phyloP scores from a whole-genome alignment of 2,113 vertebrate genomes.

The Sitta europaea region DNA sequence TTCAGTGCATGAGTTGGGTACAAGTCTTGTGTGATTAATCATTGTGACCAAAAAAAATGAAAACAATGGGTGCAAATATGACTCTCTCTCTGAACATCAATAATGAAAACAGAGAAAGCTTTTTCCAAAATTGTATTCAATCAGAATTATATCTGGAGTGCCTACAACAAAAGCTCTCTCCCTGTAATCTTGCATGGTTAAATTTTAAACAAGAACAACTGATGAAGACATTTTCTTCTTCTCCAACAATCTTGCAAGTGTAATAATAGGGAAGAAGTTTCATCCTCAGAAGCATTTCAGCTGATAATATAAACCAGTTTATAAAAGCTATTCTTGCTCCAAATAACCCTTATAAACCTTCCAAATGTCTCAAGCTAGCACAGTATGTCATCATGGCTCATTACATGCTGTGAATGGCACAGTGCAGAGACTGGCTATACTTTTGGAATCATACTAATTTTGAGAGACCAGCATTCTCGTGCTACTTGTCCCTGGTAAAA shows the following conservation, averaged over 20 bases:
- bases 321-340: not conserved
- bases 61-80: conserved; percentile 54
- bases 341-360: not conserved
- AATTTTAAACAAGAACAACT: conserved; percentile 46
- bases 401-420: not conserved
- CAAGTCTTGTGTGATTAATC: not conserved
- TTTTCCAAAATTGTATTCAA: conserved; percentile 26
- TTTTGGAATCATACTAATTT: conserved; percentile 6
- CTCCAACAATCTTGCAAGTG: not conserved
- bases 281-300: not conserved
- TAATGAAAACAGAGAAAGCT: conserved; percentile 41
- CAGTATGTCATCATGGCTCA: not conserved
- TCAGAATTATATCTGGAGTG: conserved; percentile 26
- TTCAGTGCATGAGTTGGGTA: not conserved
- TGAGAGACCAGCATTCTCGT: not conserved
- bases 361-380: not conserved
- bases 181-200: conserved; percentile 49
- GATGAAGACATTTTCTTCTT: conserved; percentile 25
- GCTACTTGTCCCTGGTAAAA: not conserved
- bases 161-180: conserved; percentile 1
- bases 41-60: not conserved
- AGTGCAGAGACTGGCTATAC: not conserved
- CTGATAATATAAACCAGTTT: not conserved
- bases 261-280: not conserved
- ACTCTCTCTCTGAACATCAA: not conserved